Evolutionary conservation across 2,113 vertebrate species (phyloP).

Genomic region (Fregata magnificens): DNA sequence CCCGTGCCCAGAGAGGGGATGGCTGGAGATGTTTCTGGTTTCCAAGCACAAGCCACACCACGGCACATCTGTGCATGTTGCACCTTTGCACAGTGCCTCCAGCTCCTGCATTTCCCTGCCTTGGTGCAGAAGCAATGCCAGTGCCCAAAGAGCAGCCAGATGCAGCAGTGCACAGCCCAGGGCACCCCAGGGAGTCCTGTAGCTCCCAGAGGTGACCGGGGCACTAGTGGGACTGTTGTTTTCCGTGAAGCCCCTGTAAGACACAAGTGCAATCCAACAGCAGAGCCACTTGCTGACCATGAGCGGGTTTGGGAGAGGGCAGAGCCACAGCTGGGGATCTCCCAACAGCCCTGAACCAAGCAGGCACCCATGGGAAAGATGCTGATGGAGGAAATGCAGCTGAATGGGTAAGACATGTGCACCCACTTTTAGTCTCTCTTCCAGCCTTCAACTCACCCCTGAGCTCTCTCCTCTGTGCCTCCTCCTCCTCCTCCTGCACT

Average conservation of each 20-base stretch:
- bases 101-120: neutral
- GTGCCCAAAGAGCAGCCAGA: accelerated
- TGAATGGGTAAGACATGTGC: too few species aligned
- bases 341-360: neutral
- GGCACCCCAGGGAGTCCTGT: neutral
- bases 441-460: neutral
- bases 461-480: neutral
- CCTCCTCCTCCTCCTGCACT: neutral
- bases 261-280: neutral
- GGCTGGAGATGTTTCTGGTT: neutral
- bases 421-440: neutral
- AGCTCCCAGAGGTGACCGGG: neutral
- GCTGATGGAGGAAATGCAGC: neutral
- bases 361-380: accelerated
- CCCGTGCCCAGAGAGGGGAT: neutral
- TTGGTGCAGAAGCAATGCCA: too few species aligned
- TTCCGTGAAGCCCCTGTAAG: neutral
- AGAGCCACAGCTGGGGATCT: neutral
- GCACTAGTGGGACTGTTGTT: too few species aligned
- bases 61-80: neutral
- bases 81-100: neutral
- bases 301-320: neutral
- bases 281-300: neutral
- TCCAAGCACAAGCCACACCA: neutral
- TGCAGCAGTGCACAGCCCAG: accelerated